Evolutionary conservation across 2,888 invertebrate genomes (phyloP).

Genomic region (Tiphia femorata): DNA sequence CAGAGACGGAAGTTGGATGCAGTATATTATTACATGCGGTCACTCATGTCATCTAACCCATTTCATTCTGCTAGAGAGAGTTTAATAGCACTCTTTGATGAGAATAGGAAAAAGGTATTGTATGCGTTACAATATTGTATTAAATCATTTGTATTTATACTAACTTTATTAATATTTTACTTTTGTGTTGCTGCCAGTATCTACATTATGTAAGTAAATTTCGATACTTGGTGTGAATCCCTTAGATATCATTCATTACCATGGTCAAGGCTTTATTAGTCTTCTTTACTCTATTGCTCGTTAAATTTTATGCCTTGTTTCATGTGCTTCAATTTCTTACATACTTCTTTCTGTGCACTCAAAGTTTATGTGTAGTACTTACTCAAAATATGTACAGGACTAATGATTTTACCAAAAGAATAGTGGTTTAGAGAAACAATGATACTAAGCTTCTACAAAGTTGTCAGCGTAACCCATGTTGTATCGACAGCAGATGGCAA

Average conservation of each 20-base stretch:
- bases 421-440: conserved; percentile 3
- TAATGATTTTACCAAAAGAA: conserved; percentile 4
- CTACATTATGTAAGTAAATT: conserved; percentile 73
- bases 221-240: conserved; percentile 61
- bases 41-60: conserved; percentile 93
- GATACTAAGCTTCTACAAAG: conserved; percentile 21
- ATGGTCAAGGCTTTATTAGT: conserved; percentile 50
- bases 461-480: not conserved
- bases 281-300: conserved; percentile 37
- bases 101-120: conserved; percentile 88
- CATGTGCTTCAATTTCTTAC: conserved; percentile 20
- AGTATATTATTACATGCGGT: conserved; percentile 97
- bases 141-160: conserved; percentile 36
- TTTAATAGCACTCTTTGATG: conserved; percentile 89
- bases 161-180: conserved; percentile 73
- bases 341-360: conserved; percentile 18
- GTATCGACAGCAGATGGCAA: too few relatives aligned
- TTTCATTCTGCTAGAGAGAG: conserved; percentile 93
- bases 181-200: conserved; percentile 71
- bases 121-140: conserved; percentile 14
- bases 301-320: conserved; percentile 15
- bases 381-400: conserved; percentile 3
- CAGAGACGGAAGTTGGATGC: conserved; percentile 94
- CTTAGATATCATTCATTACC: conserved; percentile 48
- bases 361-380: conserved; percentile 25